These are phyloP conservation scores for Drosophila lacertosa DNA, from an alignment of 1,140 invertebrate genomes.

Conservation along the genomic window DNA sequence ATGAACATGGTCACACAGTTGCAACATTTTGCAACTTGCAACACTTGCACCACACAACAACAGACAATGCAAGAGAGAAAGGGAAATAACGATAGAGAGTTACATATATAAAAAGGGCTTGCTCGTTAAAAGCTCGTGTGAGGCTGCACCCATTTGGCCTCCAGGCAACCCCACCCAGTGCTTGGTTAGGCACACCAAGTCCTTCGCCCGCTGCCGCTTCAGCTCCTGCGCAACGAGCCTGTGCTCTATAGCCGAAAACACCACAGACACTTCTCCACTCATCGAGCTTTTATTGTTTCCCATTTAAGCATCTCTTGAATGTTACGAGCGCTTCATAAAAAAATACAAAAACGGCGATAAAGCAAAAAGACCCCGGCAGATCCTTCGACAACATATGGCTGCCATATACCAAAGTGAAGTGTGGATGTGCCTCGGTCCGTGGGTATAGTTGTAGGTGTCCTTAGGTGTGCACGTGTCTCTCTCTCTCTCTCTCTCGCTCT, in stretches of 20 bases:
- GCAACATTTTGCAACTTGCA: conserved; percentile 70
- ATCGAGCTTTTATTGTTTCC: conserved; percentile 44
- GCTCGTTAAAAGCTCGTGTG: conserved; percentile 41
- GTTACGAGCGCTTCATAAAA: conserved; percentile 48
- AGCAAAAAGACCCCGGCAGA: conserved; percentile 26
- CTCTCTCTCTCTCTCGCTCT: too few relatives aligned
- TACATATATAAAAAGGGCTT: not conserved
- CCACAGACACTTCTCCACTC: not conserved
- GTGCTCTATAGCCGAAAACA: not conserved
- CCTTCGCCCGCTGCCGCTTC: not conserved
- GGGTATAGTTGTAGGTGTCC: conserved; percentile 1
- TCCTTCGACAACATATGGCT: conserved; percentile 25
- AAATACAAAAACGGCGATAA: conserved; percentile 40
- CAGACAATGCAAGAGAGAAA: not conserved
- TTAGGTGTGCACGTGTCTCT: conserved; percentile 9
- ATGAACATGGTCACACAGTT: conserved; percentile 48
- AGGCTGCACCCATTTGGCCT: conserved; percentile 27
- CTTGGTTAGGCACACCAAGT: too few relatives aligned
- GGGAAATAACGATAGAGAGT: not conserved
- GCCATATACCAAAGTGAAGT: conserved; percentile 12
- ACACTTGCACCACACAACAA: conserved; percentile 19
- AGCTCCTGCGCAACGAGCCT: not conserved
- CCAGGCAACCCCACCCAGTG: conserved; percentile 14
- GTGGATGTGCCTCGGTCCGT: not conserved
- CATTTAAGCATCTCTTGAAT: conserved; percentile 54